Base-by-base conservation (phyloP, 2,797 vertebrate species). In the Sebastes matsubarae region DNA sequence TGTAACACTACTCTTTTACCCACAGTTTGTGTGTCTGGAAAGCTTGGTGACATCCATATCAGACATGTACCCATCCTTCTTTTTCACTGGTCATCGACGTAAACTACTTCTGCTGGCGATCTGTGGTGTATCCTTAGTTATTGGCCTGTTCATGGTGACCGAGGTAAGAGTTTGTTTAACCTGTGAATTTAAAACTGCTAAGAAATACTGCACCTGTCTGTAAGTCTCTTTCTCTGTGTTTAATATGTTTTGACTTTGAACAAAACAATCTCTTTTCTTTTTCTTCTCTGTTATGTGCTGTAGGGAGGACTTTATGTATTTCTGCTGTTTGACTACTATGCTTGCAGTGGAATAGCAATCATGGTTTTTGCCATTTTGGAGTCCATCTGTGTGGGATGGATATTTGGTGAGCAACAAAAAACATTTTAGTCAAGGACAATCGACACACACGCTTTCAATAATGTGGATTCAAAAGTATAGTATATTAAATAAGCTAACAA, bases 11-110 rank as follows among this genome's bases (percentile, higher is more conserved):
- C 24, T 55, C 54, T 77, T 14, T 6, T 3, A 20, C 14, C 58
- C 29, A 12, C 60, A 86, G 83, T 88, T 88, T 81, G 77, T 8
- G 95, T 97, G 64, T 96, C 95, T 82, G 77, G 97, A 98, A 87
- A 95, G 96, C 70, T 78, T 97, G 95, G 95, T 97, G 73, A 98
- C 97, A 1, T 94, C 97, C 34, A 92, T 97, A 70, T 85, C 96
- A n/a, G 97, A 98, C 90, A 90, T 97, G 95, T 97, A 95, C 79
- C 97, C 97, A 0, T 85, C 76, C 58, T 92, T 96, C 79, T 97
- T 98, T 82, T 92, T 93, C 72, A 93, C 88, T 79, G 95, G 94
- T 3, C 91, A 96, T 8, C 92, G 94, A 24, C 93, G 97, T 1
- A 96, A 98, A 84, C 75, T 98, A 50, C 94, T 98, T 38, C 96